Evolutionary conservation across 2,113 vertebrate genomes (phyloP), one percentile per base, ranked within the genome.

Genomic region (Rhodinocichla rosea): DNA sequence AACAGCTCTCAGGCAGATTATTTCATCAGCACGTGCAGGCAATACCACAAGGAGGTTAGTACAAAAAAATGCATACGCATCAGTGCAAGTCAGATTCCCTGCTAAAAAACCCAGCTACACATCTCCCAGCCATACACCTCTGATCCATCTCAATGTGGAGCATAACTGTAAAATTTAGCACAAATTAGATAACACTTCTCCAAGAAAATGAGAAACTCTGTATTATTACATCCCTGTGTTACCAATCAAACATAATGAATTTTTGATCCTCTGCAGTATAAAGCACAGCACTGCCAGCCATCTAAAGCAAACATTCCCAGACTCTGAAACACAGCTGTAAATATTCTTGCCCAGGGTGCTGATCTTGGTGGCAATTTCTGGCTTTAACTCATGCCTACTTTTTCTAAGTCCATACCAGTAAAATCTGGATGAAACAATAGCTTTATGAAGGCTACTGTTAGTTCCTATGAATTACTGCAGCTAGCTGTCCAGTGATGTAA

Each of bases 231-330:
- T 79, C 40, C 28, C 77, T 60, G 73, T 5, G 3, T 69, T 68
- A 91, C 89, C 90, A 83, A 76, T 83, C 84, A 89, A 84, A 94
- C 35, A 78, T 75, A 82, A 97, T 64, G 89, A 92, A 95, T 94
- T 90, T 94, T 83, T 95, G 76, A 92, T 92, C 69, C 73, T 83
- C 65, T 82, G 52, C 62, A 92, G 80, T 87, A 64, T 45, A 92
- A 89, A 44, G 52, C 69, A 82, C 37, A 68, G 68, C 63, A 71
- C 75, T 32, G 18, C 88, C 26, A 88, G 70, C 69, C 89, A 94
- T 70, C 80, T 71, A 91, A 94, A 94, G 62, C 83, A 92, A 94
- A 89, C 80, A 82, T 47, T 92, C 73, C 47, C 65, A 82, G 64
- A 79, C 65, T 60, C 64, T 5, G 0, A 87, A 91, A 75, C 19